phyloP scores from a whole-genome alignment of 2,888 invertebrate genomes.

The Eudemis profundana region DNA sequence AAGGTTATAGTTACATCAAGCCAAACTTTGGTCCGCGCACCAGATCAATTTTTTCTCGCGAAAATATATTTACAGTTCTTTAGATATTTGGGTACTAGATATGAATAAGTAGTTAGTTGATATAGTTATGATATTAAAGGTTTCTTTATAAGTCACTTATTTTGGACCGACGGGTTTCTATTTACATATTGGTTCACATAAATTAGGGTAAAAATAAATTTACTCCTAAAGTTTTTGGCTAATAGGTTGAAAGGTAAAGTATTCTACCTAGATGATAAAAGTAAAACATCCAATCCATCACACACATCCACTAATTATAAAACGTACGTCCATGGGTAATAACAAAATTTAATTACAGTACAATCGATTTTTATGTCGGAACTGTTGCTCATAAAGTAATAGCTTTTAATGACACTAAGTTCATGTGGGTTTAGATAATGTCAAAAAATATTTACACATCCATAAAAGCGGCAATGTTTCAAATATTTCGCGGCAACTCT shows the following conservation, averaged over 20 bases:
- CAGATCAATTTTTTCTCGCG: constrained; percentile 49
- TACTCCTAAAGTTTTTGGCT: constrained; percentile 45
- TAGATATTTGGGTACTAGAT: constrained; percentile 56
- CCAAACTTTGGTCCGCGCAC: constrained; percentile 68
- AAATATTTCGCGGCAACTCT: constrained; percentile 50
- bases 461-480: constrained; percentile 52
- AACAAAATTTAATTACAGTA: constrained; percentile 44
- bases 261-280: constrained; percentile 52
- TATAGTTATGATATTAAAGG: constrained; percentile 66
- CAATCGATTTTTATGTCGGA: constrained; percentile 30
- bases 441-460: constrained; percentile 41
- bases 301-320: constrained; percentile 62
- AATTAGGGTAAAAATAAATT: constrained; percentile 48
- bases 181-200: constrained; percentile 48
- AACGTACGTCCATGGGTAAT: constrained; percentile 44
- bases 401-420: constrained; percentile 19
- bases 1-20: constrained; percentile 51
- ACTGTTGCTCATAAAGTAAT: constrained; percentile 1
- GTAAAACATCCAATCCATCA: constrained; percentile 61
- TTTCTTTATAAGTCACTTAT: constrained; percentile 71
- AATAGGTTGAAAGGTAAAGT: constrained; percentile 53
- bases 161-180: constrained; percentile 70
- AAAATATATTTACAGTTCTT: constrained; percentile 55
- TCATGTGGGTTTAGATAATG: constrained; percentile 1
- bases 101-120: constrained; percentile 48